Evolutionary conservation across 1,140 invertebrate species (phyloP), one percentile per base, ranked within the genome.

Genomic region (Papilio xuthus): DNA sequence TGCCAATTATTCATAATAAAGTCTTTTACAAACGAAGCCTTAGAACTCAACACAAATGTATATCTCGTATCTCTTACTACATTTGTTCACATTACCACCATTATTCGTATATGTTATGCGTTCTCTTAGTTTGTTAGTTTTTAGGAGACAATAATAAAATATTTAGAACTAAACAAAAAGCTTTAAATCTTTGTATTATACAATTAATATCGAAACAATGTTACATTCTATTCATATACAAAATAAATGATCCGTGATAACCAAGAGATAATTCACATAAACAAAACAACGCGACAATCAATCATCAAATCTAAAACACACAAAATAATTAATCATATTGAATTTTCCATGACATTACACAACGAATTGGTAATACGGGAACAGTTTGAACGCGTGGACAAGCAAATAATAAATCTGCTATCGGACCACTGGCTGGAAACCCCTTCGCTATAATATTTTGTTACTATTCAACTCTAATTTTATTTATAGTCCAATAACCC

Each of bases 1-100:
- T 92, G 91, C 86, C 92, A 91, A 92, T 93, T 91, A 84, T 85
- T 93, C 90, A 90, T 93, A 89, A 91, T 92, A 91, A 91, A 84
- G 83, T 84, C 81, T 78, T 80, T 80, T 83, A 86, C 77, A 85
- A 89, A 89, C 89, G 80, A 84, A 80, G 81, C 53, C 74, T 74
- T 77, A 53, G 50, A 77, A 77, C 80, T 82, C 70, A 73, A 73
- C 71, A 26, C 28, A 50, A 73, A 73, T 26, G 71, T 73, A 41
- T 76, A 76, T 53, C 32, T 63, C 67, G 44, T 77, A 81, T 81
- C 50, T 60, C 78, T 72, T 76, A 56, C 41, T 75, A 44, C 73
- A 71, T 74, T 74, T 77, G 53, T 67, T 4, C 26, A 28, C 10
- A 32, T 28, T 67, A 67, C 23, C 56, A 63, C n/a, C 20, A 4